Percentiles rank a stretch among this genome's conserved stretches.
Evolutionary conservation across 2,888 invertebrate species (phyloP).

Genomic region (Ellobium chinense): DNA sequence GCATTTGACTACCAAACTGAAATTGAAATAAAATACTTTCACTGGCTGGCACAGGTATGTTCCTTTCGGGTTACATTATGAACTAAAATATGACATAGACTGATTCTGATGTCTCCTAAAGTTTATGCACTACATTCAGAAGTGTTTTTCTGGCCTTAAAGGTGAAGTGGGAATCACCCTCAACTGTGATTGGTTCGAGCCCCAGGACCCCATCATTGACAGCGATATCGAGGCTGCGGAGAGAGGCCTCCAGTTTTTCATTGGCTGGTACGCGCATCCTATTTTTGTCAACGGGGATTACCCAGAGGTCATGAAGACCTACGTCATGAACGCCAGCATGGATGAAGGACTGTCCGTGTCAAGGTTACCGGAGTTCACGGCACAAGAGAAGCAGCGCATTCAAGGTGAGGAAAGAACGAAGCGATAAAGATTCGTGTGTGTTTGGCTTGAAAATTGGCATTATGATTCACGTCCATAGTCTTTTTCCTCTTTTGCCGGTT

Average conservation of each 20-base stretch:
- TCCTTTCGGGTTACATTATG: no score
- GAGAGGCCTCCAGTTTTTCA: constrained; percentile 59
- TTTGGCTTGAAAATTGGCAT: no score
- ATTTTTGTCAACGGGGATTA: constrained; percentile 81
- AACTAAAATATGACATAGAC: no score
- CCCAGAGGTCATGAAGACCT: constrained; percentile 66
- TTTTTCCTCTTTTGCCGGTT: no score
- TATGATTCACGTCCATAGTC: no score
- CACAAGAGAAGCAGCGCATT: constrained; percentile 65
- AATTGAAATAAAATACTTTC: no score
- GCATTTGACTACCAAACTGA: no score
- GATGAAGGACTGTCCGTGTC: constrained; percentile 60
- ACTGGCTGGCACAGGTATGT: no score
- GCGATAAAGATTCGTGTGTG: no score
- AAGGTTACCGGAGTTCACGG: constrained; percentile 73
- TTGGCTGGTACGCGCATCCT: constrained; percentile 76
- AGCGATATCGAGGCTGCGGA: constrained; percentile 67
- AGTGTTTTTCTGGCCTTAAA: no score
- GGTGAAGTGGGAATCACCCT: constrained; percentile 69
- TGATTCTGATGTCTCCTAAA: no score
- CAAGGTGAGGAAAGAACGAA: constrained; percentile 72
- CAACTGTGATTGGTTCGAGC: constrained; percentile 68
- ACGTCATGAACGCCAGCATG: constrained; percentile 61
- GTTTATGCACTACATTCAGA: no score
- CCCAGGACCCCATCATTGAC: constrained; percentile 61